phyloP scores from a whole-genome alignment of 2,113 vertebrate species.

The Onychorhynchus coronatus region DNA sequence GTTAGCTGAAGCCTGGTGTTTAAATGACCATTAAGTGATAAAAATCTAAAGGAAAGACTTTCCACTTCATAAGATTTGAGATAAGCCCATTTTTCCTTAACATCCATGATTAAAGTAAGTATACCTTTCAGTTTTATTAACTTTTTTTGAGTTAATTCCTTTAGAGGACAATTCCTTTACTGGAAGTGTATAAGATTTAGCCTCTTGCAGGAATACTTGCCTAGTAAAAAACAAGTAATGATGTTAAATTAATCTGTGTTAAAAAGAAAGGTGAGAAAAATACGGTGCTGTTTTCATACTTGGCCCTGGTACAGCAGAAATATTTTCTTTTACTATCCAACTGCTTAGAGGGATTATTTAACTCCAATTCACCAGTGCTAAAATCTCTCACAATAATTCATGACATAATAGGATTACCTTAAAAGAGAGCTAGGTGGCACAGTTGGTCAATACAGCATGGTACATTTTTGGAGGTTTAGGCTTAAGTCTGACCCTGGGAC shows the following conservation, averaged over 20 bases:
- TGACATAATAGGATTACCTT: constrained; percentile 50
- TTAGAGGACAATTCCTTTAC: neutral
- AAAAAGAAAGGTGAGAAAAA: neutral
- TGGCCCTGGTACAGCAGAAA: constrained; percentile 10
- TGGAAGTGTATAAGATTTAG: neutral
- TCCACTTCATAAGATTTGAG: neutral
- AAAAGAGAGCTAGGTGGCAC: constrained; percentile 22
- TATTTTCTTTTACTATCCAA: constrained; percentile 24
- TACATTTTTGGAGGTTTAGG: neutral
- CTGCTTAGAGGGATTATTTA: constrained; percentile 28
- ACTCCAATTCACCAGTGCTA: neutral
- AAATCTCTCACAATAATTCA: constrained; percentile 26
- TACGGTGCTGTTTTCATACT: neutral
- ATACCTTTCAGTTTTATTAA: neutral
- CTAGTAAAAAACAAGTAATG: neutral
- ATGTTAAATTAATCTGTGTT: neutral
- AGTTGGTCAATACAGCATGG: neutral
- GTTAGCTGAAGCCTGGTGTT: neutral
- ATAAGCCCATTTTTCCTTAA: neutral
- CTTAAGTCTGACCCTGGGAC: constrained; percentile 24
- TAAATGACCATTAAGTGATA: neutral
- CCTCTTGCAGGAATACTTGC: neutral
- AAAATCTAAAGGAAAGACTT: neutral
- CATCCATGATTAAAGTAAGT: neutral
- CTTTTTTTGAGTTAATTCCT: neutral